Percentiles rank a stretch among this genome's conserved stretches.
Evolutionary conservation across 2,888 invertebrate genomes (phyloP).

Genomic region (Maniola hyperantus): DNA sequence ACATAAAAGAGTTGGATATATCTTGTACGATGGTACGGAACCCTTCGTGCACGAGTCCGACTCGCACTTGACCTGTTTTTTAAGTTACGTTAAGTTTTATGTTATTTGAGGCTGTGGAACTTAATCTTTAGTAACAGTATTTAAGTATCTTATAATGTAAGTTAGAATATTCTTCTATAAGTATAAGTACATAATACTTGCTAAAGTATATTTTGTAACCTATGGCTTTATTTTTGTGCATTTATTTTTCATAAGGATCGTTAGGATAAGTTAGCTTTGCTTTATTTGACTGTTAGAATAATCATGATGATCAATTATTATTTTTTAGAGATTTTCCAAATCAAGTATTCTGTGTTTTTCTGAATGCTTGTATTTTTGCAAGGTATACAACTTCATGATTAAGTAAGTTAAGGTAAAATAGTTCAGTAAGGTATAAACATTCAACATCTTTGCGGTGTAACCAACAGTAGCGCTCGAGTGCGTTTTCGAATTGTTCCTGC

Average conservation of each 20-base stretch:
- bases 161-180: neutral
- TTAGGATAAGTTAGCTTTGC: neutral
- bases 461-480: too few species aligned
- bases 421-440: neutral
- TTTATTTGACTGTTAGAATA: constrained; percentile 1
- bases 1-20: too few species aligned
- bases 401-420: neutral
- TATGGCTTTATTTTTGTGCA: constrained; percentile 10
- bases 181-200: neutral
- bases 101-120: neutral
- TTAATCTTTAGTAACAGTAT: neutral
- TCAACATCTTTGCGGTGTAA: too few species aligned
- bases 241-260: neutral
- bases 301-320: neutral
- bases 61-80: too few species aligned
- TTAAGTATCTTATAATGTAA: neutral
- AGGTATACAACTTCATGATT: neutral
- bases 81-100: constrained; percentile 4
- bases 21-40: too few species aligned
- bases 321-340: neutral
- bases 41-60: too few species aligned
- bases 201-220: neutral
- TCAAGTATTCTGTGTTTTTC: neutral
- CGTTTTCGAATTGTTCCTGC: too few species aligned
- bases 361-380: neutral